Percentiles rank a stretch among this genome's conserved stretches.
Evolutionary conservation across 2,113 vertebrate genomes (phyloP).

Genomic region (Melanotaenia duboulayi): DNA sequence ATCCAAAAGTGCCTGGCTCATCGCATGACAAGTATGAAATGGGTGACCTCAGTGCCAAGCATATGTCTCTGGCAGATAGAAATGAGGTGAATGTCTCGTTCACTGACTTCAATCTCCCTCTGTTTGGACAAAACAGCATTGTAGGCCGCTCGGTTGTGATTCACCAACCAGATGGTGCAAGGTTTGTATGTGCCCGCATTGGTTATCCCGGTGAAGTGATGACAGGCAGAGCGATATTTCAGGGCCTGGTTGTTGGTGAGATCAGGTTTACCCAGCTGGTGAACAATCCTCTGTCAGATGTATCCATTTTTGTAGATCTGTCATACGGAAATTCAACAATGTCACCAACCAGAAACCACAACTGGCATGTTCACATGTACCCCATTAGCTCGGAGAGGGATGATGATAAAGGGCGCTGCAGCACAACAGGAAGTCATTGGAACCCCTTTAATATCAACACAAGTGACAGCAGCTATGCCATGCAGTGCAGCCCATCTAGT

Average conservation of each 20-base stretch:
- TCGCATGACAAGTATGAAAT: slow-evolving; percentile 83
- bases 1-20: slow-evolving; percentile 70
- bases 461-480: slow-evolving; percentile 63
- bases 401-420: slow-evolving; percentile 65
- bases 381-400: slow-evolving; percentile 84
- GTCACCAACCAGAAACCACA: slow-evolving; percentile 72
- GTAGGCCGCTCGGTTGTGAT: slow-evolving; percentile 85
- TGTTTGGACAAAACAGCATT: slow-evolving; percentile 85
- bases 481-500: slow-evolving; percentile 66
- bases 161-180: slow-evolving; percentile 56
- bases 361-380: slow-evolving; percentile 83
- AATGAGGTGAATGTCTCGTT: slow-evolving; percentile 40
- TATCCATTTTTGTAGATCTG: slow-evolving; percentile 82
- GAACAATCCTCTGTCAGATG: slow-evolving; percentile 80
- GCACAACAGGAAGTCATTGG: slow-evolving; percentile 80
- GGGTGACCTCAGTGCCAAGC: slow-evolving; percentile 83
- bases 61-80: slow-evolving; percentile 65
- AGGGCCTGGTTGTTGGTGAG: slow-evolving; percentile 76
- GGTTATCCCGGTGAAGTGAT: slow-evolving; percentile 75
- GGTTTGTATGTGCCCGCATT: slow-evolving; percentile 80
- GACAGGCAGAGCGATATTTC: slow-evolving; percentile 76
- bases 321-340: slow-evolving; percentile 66
- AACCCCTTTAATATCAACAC: slow-evolving; percentile 78
- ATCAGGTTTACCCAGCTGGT: slow-evolving; percentile 79
- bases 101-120: slow-evolving; percentile 82